Evolutionary conservation across 1,140 invertebrate species (phyloP).

Genomic region (Bilobella aurantiaca): DNA sequence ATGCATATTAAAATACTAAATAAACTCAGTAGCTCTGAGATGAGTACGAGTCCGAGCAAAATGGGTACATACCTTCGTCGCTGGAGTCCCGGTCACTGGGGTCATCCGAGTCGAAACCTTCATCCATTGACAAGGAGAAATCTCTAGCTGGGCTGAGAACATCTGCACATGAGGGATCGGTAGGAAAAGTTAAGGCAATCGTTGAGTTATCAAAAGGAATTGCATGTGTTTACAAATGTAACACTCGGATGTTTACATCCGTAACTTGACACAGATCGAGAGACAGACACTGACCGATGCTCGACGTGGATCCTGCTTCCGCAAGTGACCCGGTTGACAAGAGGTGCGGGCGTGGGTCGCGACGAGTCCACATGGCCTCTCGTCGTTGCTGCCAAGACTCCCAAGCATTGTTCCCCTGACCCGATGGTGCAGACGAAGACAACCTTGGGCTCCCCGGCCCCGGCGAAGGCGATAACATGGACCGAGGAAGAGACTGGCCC

Average conservation of each 20-base stretch:
- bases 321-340: conserved; percentile 71
- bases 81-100: conserved; percentile 69
- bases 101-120: conserved; percentile 61
- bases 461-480: conserved; percentile 26
- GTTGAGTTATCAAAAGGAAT: too few species aligned
- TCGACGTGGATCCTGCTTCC: conserved; percentile 77
- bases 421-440: conserved; percentile 64
- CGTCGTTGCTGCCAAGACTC: conserved; percentile 40
- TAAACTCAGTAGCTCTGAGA: too few species aligned
- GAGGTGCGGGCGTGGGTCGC: conserved; percentile 72
- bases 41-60: too few species aligned
- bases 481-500: conserved; percentile 40
- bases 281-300: too few species aligned
- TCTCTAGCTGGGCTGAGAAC: conserved; percentile 72
- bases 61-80: conserved; percentile 61
- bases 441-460: conserved; percentile 48
- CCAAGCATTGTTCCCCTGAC: conserved; percentile 42
- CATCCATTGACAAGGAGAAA: conserved; percentile 58
- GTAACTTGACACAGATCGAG: too few species aligned
- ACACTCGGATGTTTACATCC: conserved; percentile 46
- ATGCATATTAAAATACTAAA: too few species aligned
- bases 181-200: too few species aligned
- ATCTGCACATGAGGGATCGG: conserved; percentile 43
- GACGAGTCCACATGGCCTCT: conserved; percentile 68
- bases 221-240: too few species aligned